Conservation (phyloP, 1,140 invertebrate genomes). For the Dendroctonus valens region DNA sequence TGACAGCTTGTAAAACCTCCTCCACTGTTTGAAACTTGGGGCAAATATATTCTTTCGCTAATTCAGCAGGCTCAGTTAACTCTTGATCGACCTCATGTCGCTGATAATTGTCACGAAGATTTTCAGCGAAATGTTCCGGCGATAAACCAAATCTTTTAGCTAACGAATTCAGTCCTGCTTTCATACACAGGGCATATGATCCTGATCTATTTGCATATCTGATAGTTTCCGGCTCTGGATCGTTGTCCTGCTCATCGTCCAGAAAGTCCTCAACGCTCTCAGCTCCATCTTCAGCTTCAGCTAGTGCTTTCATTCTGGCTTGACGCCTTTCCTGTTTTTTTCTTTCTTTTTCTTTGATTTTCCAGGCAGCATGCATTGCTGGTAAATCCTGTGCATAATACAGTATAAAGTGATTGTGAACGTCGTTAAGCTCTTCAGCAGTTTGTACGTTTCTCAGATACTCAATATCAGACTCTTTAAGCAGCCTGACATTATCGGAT, state of each 20-base stretch:
- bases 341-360: slow-evolving; percentile 60
- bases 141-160: slow-evolving; percentile 90
- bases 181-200: slow-evolving; percentile 81
- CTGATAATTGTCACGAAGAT: slow-evolving; percentile 94
- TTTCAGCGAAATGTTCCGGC: slow-evolving; percentile 95
- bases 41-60: slow-evolving; percentile 70
- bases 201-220: slow-evolving; percentile 87
- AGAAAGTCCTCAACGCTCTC: slow-evolving; percentile 57
- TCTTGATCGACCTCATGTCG: slow-evolving; percentile 96
- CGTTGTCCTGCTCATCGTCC: slow-evolving; percentile 58
- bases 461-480: slow-evolving; percentile 87
- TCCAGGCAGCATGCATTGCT: slow-evolving; percentile 76
- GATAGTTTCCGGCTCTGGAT: slow-evolving; percentile 62
- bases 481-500: slow-evolving; percentile 75
- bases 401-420: slow-evolving; percentile 89
- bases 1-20: slow-evolving; percentile 84
- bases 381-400: slow-evolving; percentile 88
- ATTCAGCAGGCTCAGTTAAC: slow-evolving; percentile 71
- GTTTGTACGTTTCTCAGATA: slow-evolving; percentile 79
- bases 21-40: slow-evolving; percentile 61
- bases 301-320: slow-evolving; percentile 51
- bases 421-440: slow-evolving; percentile 87
- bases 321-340: slow-evolving; percentile 60
- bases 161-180: slow-evolving; percentile 79
- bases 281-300: slow-evolving; percentile 60